Evolutionary conservation across 2,113 vertebrate species (phyloP).

Genomic region (Muscicapa adusta): DNA sequence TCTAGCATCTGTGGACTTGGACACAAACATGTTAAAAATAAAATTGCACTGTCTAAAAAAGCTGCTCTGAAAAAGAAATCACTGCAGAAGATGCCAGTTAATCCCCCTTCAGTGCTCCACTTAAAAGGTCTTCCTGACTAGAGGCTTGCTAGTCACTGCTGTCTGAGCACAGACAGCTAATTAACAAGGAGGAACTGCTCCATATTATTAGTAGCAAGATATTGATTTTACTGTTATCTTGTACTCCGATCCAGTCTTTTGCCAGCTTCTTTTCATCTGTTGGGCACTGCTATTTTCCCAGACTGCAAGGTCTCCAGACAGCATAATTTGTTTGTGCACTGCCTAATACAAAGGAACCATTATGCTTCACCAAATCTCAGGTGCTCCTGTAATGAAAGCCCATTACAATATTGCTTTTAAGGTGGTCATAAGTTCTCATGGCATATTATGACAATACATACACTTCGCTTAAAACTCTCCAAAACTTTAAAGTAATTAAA

Average conservation of each 20-base stretch:
- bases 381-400: not conserved
- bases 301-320: not conserved
- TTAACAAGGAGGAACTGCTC: not conserved
- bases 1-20: not conserved
- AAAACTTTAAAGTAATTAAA: not conserved
- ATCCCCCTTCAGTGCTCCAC: not conserved
- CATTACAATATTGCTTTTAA: not conserved
- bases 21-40: not conserved
- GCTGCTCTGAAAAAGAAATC: not conserved
- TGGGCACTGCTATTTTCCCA: not conserved
- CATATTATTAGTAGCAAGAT: not conserved
- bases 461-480: not conserved
- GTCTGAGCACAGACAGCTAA: not conserved
- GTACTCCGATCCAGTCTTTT: not conserved
- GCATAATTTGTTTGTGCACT: not conserved
- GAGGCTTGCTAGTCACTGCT: not conserved
- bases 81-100: not conserved
- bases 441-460: not conserved
- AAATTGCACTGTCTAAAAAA: not conserved
- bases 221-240: slow-evolving; percentile 38
- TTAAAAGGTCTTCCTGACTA: not conserved
- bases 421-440: not conserved
- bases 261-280: not conserved
- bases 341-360: slow-evolving; percentile 16
- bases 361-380: not conserved